Conservation (phyloP, 1,140 invertebrate species). For the Eufriesea mexicana region DNA sequence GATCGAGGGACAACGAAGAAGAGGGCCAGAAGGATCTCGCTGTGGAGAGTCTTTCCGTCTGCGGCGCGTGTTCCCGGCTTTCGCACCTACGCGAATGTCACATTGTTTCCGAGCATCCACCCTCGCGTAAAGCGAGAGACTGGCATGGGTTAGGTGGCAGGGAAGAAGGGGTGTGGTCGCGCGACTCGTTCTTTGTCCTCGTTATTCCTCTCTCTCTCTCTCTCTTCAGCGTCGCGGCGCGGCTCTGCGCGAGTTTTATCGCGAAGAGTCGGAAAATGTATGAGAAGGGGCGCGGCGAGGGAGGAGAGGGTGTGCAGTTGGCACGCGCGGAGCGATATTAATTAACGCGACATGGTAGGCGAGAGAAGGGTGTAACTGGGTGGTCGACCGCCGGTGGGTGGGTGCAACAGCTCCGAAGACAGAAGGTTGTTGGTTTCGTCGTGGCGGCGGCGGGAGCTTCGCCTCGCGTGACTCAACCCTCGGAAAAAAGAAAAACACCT, state of each 20-base stretch:
- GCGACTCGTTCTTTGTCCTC: conserved; percentile 34
- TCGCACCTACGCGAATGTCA: conserved; percentile 64
- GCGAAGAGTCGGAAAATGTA: conserved; percentile 11
- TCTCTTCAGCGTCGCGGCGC: background rate
- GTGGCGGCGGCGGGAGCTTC: conserved; percentile 14
- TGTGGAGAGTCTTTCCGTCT: conserved; percentile 16
- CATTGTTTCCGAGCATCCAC: conserved; percentile 67
- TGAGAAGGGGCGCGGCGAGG: too few relatives aligned
- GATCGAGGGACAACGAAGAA: background rate
- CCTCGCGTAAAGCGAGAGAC: conserved; percentile 33
- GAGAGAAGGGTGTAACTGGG: background rate
- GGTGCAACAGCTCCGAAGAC: conserved; percentile 16
- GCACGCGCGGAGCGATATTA: conserved; percentile 52
- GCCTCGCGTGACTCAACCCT: conserved; percentile 55
- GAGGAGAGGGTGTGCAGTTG: background rate
- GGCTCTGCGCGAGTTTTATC: conserved; percentile 33
- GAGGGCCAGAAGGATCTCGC: background rate
- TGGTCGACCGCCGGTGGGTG: conserved; percentile 2
- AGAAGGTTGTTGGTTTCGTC: conserved; percentile 4
- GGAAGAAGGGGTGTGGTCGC: conserved; percentile 51
- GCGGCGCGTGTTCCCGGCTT: conserved; percentile 14
- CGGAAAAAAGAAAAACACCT: conserved; percentile 50
- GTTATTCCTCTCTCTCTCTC: conserved; percentile 6
- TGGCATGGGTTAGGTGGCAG: too few relatives aligned
- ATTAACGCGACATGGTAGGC: conserved; percentile 45